Evolutionary conservation across 2,888 invertebrate species (phyloP).

Genomic region (Lochmaea crataegi): DNA sequence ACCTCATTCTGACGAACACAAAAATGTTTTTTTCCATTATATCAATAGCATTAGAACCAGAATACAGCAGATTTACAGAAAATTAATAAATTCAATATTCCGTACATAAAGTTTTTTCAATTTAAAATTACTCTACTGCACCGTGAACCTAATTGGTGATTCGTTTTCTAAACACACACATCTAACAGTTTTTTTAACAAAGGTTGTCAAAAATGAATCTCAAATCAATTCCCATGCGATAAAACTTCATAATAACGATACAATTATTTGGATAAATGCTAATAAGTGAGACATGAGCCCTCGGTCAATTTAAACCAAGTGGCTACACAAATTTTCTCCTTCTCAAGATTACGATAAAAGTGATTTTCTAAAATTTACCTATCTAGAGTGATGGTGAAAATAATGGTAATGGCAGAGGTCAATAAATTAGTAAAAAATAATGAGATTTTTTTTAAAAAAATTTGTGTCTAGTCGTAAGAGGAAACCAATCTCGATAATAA

Average conservation of each 20-base stretch:
- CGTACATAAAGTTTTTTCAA: not conserved
- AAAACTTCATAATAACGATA: not conserved
- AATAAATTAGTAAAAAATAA: constrained; percentile 10
- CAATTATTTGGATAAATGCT: constrained; percentile 43
- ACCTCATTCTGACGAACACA: not conserved
- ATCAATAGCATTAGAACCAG: not conserved
- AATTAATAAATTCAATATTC: not conserved
- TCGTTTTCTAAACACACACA: too few relatives aligned
- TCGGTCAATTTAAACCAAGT: not conserved
- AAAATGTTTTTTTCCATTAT: not conserved
- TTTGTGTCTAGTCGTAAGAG: not conserved
- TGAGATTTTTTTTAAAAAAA: not conserved
- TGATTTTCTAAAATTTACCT: too few relatives aligned
- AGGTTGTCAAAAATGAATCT: not conserved
- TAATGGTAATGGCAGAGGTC: too few relatives aligned
- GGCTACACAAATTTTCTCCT: not conserved
- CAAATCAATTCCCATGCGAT: not conserved
- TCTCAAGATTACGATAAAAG: not conserved
- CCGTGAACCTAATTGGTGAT: too few relatives aligned
- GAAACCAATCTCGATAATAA: not conserved
- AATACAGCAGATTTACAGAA: not conserved
- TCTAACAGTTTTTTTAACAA: too few relatives aligned
- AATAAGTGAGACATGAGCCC: constrained; percentile 40
- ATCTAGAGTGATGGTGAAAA: too few relatives aligned
- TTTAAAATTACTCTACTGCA: not conserved